phyloP scores from a whole-genome alignment of 2,888 invertebrate species.

The Oxytorus armatus region DNA sequence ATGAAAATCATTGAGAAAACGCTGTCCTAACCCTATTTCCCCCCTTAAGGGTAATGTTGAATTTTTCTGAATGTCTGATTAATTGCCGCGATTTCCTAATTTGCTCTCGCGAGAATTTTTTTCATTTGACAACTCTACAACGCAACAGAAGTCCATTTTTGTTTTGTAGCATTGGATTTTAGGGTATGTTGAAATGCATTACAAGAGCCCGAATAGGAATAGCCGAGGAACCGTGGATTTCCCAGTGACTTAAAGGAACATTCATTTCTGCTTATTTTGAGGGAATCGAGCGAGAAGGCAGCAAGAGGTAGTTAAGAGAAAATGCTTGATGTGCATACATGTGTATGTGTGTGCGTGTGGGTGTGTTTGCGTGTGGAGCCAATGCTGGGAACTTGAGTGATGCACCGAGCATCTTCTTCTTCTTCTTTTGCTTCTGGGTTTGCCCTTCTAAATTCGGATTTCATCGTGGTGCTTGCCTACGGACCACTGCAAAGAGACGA shows the following conservation, averaged over 20 bases:
- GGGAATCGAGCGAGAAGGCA: conserved; percentile 19
- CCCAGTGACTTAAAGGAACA: conserved; percentile 47
- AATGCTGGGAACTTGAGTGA: conserved; percentile 60
- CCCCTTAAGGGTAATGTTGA: too few relatives aligned
- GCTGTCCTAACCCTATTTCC: too few relatives aligned
- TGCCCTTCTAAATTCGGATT: conserved; percentile 63
- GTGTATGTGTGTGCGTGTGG: conserved; percentile 7
- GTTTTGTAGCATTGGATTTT: too few relatives aligned
- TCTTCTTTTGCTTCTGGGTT: conserved; percentile 32
- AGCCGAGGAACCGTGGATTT: conserved; percentile 44
- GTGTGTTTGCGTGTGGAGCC: conserved; percentile 9
- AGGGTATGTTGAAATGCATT: background rate
- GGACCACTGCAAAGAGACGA: conserved; percentile 63
- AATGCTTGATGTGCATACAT: conserved; percentile 29
- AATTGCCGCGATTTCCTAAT: too few relatives aligned
- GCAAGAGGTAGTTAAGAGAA: conserved; percentile 30
- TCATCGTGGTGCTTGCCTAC: conserved; percentile 46
- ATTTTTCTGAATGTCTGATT: too few relatives aligned
- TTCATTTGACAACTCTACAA: too few relatives aligned
- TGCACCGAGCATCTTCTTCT: conserved; percentile 53
- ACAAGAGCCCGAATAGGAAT: conserved; percentile 32
- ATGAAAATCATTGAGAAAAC: too few relatives aligned
- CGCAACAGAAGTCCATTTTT: too few relatives aligned
- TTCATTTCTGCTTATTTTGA: conserved; percentile 34
- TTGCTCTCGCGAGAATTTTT: too few relatives aligned